Base-by-base conservation (phyloP, 1,140 invertebrate species). In the Calliopsis andreniformis region DNA sequence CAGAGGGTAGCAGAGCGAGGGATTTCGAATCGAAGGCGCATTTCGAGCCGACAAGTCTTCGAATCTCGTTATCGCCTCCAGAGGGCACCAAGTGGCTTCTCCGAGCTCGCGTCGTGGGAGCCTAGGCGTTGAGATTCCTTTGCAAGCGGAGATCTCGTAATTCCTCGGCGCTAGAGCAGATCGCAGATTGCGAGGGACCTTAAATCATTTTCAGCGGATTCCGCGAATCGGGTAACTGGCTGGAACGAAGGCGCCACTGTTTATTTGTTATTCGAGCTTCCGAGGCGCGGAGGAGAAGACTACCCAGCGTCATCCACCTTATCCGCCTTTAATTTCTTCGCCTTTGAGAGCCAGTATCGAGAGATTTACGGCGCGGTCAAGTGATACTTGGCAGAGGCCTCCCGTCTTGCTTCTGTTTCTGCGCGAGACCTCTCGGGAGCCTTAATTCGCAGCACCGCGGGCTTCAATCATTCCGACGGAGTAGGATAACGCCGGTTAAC, bases 311-410 rank as follows among this genome's bases (percentile, higher is more conserved):
- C 55, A 49, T 43, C 45, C 56, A 66, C 45, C 35, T 76, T 69
- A 42, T 42, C 53, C 73, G 64, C 35, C 66, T 73, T 66, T 76
- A 68, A 68, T 68, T 73, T 76, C 70, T 43, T 35, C 51, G 59
- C 43, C 61, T 59, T 67, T 73, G 70, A 66, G 76, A 28, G 53
- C 70, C 58, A 25, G 56, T 66, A 79, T 79, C 78, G 78, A 79
- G 64, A 70, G 78, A 79, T 79, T 79, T 79, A 79, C 70, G 73
- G 73, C 73, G 12, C 73, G 73, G 66, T 70, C 73, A 79, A 79
- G 75, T 68, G 78, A 79, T 68, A 68, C 73, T 79, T 79, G 64
- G 73, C 78, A 76, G 66, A 76, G 55, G 71, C 56, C 39, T 39
- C 20, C 39, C 16, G 20, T 43, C 30, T 59, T 8, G 53, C 35